Percentiles rank a stretch among this genome's conserved stretches.
Evolutionary conservation across 1,140 invertebrate species (phyloP).

Genomic region (Leptestheria dahalacensis): DNA sequence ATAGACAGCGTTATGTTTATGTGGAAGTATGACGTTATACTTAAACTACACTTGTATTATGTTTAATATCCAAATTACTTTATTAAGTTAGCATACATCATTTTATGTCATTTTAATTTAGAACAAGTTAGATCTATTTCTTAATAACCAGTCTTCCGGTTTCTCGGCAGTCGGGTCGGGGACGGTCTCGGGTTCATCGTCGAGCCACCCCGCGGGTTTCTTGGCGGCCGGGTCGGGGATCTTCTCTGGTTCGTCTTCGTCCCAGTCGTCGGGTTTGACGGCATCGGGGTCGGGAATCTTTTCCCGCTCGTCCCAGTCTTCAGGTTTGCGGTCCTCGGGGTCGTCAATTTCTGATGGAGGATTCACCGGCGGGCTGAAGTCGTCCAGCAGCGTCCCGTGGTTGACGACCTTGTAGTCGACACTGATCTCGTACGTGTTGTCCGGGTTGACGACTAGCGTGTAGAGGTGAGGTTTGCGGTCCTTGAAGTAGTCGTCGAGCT

Average conservation of each 20-base stretch:
- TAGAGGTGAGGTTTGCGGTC: slow-evolving; percentile 93
- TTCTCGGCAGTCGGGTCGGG: slow-evolving; percentile 74
- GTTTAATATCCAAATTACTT: no score
- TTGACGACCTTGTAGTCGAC: slow-evolving; percentile 64
- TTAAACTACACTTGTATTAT: no score
- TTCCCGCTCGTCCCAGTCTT: slow-evolving; percentile 93
- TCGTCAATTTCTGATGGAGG: slow-evolving; percentile 92
- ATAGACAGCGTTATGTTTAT: no score
- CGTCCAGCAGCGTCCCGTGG: slow-evolving; percentile 68
- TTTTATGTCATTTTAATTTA: no score
- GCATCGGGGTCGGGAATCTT: slow-evolving; percentile 82
- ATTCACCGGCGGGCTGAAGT: slow-evolving; percentile 85
- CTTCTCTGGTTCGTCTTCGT: slow-evolving; percentile 79
- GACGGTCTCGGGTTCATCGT: slow-evolving; percentile 75
- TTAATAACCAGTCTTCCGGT: slow-evolving; percentile 69
- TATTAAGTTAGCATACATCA: no score
- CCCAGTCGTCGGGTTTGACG: slow-evolving; percentile 83
- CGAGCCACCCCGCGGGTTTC: slow-evolving; percentile 87
- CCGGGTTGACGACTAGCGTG: slow-evolving; percentile 70
- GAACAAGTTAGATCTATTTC: no score
- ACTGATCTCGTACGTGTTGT: slow-evolving; percentile 60
- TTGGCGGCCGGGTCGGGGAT: slow-evolving; percentile 76
- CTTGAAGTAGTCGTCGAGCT: slow-evolving; percentile 75
- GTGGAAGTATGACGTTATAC: no score
- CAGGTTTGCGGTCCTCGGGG: slow-evolving; percentile 73